phyloP scores from a whole-genome alignment of 2,797 vertebrate genomes.

The Diplodus sargus region DNA sequence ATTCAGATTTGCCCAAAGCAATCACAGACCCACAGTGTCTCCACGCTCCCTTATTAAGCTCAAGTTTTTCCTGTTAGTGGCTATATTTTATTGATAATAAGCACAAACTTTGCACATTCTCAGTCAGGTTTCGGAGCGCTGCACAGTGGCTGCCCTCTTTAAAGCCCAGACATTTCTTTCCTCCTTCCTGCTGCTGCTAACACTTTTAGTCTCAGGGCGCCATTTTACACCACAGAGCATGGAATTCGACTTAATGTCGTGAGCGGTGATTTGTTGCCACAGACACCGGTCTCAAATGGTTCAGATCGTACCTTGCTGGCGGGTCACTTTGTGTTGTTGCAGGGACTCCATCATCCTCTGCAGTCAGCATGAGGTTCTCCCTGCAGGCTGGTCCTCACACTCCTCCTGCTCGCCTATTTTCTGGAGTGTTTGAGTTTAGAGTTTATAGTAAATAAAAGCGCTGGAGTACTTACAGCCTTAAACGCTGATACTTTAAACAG shows the following conservation, averaged over 20 bases:
- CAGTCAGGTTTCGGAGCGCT: slow-evolving; percentile 22
- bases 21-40: slow-evolving; percentile 10
- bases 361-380: slow-evolving; percentile 9
- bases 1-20: slow-evolving; percentile 17
- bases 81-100: slow-evolving; percentile 56
- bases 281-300: slow-evolving; percentile 37
- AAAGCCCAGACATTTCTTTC: slow-evolving; percentile 22
- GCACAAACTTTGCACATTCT: slow-evolving; percentile 34
- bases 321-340: slow-evolving; percentile 48
- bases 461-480: too few species aligned
- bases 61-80: slow-evolving; percentile 23
- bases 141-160: slow-evolving; percentile 25
- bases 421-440: too few species aligned
- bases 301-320: slow-evolving; percentile 45
- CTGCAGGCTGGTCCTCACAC: slow-evolving; percentile 1
- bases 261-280: slow-evolving; percentile 55
- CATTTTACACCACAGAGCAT: slow-evolving; percentile 32
- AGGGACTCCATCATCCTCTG: slow-evolving; percentile 43
- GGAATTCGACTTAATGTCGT: slow-evolving; percentile 46
- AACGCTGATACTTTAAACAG: too few species aligned
- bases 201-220: slow-evolving; percentile 29
- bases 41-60: slow-evolving; percentile 36
- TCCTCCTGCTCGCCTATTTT: background rate
- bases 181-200: slow-evolving; percentile 21
- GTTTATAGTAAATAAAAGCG: too few species aligned